Conservation (phyloP, 2,797 vertebrate genomes). For the Clarias pachynema region DNA sequence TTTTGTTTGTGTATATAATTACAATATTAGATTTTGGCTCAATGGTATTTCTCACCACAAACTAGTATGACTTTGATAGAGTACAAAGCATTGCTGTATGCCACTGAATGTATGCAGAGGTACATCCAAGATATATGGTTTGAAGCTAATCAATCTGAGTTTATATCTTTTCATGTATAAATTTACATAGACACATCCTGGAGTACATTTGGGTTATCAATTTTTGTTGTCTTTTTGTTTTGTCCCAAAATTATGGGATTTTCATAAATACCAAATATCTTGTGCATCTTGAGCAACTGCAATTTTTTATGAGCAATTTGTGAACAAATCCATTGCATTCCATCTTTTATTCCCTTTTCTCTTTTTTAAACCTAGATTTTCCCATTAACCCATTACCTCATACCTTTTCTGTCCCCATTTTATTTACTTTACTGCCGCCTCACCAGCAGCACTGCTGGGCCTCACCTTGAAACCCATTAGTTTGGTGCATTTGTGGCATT, state of each 20-base stretch:
- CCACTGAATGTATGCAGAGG: too few species aligned
- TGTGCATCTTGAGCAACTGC: neutral
- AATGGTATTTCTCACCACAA: neutral
- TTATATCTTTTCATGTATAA: neutral
- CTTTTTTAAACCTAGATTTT: neutral
- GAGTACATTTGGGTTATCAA: neutral
- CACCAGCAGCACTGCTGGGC: neutral
- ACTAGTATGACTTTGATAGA: neutral
- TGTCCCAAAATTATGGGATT: neutral
- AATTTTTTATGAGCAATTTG: neutral
- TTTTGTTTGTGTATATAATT: neutral
- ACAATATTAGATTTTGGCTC: neutral
- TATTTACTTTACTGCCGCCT: neutral
- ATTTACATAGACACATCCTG: neutral
- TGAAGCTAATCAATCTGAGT: neutral
- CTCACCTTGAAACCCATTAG: neutral
- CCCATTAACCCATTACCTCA: neutral
- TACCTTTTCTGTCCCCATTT: neutral
- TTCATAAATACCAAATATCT: constrained; percentile 6
- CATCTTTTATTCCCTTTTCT: neutral
- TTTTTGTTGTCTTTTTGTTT: neutral
- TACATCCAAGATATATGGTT: neutral
- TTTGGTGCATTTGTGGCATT: neutral
- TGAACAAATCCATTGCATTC: neutral
- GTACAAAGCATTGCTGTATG: neutral